Percentiles rank a stretch among this genome's conserved stretches.
Conservation (phyloP, 2,113 vertebrate genomes). For the Varanus salvator region DNA sequence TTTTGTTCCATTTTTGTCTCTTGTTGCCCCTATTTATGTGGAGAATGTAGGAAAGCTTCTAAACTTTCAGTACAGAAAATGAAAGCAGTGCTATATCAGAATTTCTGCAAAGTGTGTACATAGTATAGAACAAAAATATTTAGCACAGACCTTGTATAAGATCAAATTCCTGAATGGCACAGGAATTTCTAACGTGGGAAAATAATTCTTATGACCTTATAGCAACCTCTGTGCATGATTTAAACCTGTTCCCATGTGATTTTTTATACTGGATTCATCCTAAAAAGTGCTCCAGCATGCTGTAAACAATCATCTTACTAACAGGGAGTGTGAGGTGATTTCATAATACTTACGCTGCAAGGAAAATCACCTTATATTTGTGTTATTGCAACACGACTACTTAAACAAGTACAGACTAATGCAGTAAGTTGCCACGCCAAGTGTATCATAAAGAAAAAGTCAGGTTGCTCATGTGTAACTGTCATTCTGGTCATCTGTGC, state of each 20-base stretch:
- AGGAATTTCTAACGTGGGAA: background rate
- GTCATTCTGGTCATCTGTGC: too few relatives aligned
- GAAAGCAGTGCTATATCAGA: background rate
- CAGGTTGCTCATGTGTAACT: too few relatives aligned
- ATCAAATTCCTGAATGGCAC: background rate
- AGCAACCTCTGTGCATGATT: background rate
- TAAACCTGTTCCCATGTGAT: background rate
- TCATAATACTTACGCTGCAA: background rate
- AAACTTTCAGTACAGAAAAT: background rate
- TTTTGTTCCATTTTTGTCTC: background rate
- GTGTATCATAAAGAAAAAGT: background rate
- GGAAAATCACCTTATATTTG: background rate
- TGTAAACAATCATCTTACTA: background rate
- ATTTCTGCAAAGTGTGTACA: background rate
- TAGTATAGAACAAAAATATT: background rate
- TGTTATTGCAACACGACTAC: background rate
- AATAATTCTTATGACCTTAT: background rate
- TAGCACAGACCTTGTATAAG: background rate
- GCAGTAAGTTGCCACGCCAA: background rate
- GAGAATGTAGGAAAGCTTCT: background rate
- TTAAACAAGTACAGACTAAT: background rate
- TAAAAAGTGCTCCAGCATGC: background rate
- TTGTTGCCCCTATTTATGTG: background rate
- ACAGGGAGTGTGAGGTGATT: background rate
- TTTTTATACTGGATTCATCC: background rate